These are phyloP conservation scores for Heliconius sara DNA, from an alignment of 2,888 invertebrate species.

Conservation along the genomic window DNA sequence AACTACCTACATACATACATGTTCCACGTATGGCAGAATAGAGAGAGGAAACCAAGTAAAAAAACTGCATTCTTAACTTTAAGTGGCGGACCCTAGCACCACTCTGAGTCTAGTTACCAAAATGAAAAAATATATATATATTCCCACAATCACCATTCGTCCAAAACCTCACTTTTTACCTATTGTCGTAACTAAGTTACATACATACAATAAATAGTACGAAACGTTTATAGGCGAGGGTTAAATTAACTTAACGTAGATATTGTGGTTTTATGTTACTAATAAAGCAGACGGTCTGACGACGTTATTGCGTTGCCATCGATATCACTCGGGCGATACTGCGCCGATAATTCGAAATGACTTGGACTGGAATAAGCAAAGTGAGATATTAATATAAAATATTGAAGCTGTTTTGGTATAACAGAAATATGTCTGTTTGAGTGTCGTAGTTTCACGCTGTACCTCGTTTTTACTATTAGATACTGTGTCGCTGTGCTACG, in stretches of 20 bases:
- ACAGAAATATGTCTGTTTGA: neutral
- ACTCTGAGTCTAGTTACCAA: no score
- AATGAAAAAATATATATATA: no score
- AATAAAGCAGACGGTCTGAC: slow-evolving; percentile 43
- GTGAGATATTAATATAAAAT: slow-evolving; percentile 4
- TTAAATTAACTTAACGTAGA: slow-evolving; percentile 31
- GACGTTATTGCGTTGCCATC: slow-evolving; percentile 48
- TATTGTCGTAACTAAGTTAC: neutral
- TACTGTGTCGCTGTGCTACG: no score
- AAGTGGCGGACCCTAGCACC: neutral
- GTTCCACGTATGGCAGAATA: neutral
- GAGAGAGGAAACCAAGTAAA: neutral
- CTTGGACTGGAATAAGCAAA: neutral
- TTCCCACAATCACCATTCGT: neutral
- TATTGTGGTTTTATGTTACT: slow-evolving; percentile 41
- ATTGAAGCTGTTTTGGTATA: neutral
- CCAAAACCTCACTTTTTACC: neutral
- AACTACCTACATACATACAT: no score
- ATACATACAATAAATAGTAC: neutral
- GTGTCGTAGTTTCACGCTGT: neutral
- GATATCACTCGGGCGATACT: slow-evolving; percentile 39
- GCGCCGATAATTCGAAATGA: slow-evolving; percentile 26
- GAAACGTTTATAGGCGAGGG: slow-evolving; percentile 23
- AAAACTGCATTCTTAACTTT: neutral
- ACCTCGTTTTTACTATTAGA: neutral